Evolutionary conservation across 92 coral and sea anemone species (phyloP).

Genomic region (Parazoanthus atlanticus): DNA sequence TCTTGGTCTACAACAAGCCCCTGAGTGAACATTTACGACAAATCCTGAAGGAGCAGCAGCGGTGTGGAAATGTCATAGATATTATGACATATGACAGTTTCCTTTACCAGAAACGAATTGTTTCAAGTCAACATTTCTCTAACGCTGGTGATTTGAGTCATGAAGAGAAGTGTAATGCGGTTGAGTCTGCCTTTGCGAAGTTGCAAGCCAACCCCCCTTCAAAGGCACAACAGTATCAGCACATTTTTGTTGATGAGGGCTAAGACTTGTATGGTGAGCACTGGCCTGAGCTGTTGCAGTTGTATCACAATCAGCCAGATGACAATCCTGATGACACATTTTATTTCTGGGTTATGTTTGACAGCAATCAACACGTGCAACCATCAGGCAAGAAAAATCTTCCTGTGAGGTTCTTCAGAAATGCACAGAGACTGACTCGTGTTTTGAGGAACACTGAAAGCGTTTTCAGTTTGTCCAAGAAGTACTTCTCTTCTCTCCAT

Average conservation of each 20-base stretch:
- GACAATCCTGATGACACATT: not conserved
- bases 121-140: not conserved
- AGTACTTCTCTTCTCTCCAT: constrained; percentile 23
- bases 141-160: not conserved
- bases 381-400: not conserved
- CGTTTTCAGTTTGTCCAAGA: constrained; percentile 43
- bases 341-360: constrained; percentile 63
- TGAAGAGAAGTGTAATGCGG: not conserved
- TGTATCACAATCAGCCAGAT: constrained; percentile 9
- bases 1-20: constrained; percentile 47
- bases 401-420: not conserved
- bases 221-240: constrained; percentile 37
- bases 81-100: constrained; percentile 40
- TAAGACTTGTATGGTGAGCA: constrained; percentile 49
- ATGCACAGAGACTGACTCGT: constrained; percentile 15
- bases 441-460: constrained; percentile 59
- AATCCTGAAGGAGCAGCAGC: not conserved
- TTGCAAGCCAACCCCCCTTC: not conserved
- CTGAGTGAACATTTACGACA: constrained; percentile 5
- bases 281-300: constrained; percentile 51
- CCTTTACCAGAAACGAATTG: not conserved
- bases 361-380: constrained; percentile 53
- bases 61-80: not conserved
- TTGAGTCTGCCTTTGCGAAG: not conserved
- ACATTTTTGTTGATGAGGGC: constrained; percentile 72